Percentiles rank a stretch among this genome's conserved stretches.
phyloP scores from a whole-genome alignment of 2,113 vertebrate species.

The Laticauda laticaudata region DNA sequence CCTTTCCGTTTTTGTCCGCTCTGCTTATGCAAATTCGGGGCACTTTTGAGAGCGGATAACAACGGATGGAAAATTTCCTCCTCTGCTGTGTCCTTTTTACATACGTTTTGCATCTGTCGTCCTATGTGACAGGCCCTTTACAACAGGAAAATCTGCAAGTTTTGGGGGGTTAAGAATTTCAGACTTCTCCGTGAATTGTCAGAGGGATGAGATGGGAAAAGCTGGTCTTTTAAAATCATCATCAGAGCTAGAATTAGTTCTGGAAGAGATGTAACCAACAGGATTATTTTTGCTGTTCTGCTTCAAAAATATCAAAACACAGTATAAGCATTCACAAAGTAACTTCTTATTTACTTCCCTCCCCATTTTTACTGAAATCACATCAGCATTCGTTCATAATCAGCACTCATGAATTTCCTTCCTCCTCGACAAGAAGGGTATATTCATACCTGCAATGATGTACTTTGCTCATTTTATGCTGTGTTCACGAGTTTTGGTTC shows the following conservation, averaged over 20 bases:
- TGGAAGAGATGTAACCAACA: not conserved
- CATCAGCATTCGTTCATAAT: not conserved
- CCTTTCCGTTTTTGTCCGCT: no score
- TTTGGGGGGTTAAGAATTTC: not conserved
- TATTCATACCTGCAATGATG: not conserved
- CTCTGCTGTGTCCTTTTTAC: no score
- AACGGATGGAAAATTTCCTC: no score
- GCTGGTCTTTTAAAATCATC: not conserved
- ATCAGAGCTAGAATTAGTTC: not conserved
- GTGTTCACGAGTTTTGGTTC: not conserved
- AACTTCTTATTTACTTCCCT: not conserved
- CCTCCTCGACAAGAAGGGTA: not conserved
- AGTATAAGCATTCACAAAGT: not conserved
- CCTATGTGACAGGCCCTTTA: no score
- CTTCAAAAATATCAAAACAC: not conserved
- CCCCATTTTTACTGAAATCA: not conserved
- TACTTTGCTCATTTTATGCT: not conserved
- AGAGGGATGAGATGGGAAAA: not conserved
- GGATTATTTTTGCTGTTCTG: not conserved
- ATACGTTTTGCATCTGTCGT: no score
- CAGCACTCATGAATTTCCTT: not conserved
- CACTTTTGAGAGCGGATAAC: no score
- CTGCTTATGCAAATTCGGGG: no score
- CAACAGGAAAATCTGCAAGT: not conserved
- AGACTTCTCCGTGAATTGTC: not conserved